Percentiles rank a stretch among this genome's conserved stretches.
Evolutionary conservation across 2,113 vertebrate genomes (phyloP).

Genomic region (Thymallus thymallus): DNA sequence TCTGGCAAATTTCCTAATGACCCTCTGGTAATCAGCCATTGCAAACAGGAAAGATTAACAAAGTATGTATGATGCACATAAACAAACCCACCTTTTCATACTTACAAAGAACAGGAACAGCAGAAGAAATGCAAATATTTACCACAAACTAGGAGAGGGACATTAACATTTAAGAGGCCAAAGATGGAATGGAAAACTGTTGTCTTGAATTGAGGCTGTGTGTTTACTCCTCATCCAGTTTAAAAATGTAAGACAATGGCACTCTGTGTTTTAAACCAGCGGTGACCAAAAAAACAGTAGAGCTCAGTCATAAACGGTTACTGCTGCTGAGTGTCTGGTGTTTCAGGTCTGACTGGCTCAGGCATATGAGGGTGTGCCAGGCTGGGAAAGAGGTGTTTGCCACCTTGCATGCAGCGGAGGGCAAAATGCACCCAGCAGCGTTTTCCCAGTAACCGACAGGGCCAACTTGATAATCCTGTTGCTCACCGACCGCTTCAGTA

Average conservation of each 20-base stretch:
- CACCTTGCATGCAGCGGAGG: slow-evolving; percentile 9
- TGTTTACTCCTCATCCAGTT: slow-evolving; percentile 45
- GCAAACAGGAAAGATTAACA: not conserved
- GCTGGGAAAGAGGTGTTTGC: slow-evolving; percentile 20
- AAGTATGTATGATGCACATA: slow-evolving; percentile 11
- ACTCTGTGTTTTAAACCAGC: slow-evolving; percentile 58
- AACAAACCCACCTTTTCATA: slow-evolving; percentile 28
- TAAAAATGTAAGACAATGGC: slow-evolving; percentile 55
- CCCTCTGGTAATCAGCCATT: not conserved
- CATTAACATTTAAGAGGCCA: slow-evolving; percentile 46
- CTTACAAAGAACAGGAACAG: slow-evolving; percentile 61
- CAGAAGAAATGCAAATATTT: slow-evolving; percentile 68
- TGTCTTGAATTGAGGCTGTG: slow-evolving; percentile 30
- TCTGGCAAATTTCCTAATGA: not conserved
- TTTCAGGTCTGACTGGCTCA: slow-evolving; percentile 66
- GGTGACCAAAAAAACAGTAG: slow-evolving; percentile 9
- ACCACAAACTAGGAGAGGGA: slow-evolving; percentile 44
- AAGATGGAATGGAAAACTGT: slow-evolving; percentile 68
- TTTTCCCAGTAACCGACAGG: slow-evolving; percentile 29
- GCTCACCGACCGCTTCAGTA: slow-evolving; percentile 19
- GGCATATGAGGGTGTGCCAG: slow-evolving; percentile 33
- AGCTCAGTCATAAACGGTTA: slow-evolving; percentile 24
- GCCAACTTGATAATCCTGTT: slow-evolving; percentile 49
- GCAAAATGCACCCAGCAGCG: not conserved
- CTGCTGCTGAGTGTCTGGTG: slow-evolving; percentile 42